phyloP scores from a whole-genome alignment of 2,797 vertebrate species.

The Melopsittacus undulatus region DNA sequence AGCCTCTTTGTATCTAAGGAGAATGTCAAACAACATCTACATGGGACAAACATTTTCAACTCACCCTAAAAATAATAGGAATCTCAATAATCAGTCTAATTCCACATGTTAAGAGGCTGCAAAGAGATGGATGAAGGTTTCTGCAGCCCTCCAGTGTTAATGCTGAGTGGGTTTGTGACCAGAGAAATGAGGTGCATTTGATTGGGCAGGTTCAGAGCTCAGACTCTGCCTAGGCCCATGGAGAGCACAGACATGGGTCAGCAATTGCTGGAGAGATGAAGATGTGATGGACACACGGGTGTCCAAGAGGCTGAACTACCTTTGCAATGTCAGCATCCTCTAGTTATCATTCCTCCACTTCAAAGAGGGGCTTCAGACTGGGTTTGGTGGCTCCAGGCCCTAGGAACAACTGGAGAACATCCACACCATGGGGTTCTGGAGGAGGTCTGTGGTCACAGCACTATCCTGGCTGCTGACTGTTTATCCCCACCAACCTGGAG shows the following conservation, averaged over 20 bases:
- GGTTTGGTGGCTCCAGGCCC: not conserved
- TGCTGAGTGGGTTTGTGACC: not conserved
- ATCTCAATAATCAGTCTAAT: not conserved
- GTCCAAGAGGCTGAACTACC: not conserved
- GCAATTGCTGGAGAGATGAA: not conserved
- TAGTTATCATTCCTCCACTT: not conserved
- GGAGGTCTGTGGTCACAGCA: not conserved
- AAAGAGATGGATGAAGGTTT: not conserved
- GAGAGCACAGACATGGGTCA: not conserved
- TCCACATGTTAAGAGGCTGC: not conserved
- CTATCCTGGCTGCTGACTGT: not conserved
- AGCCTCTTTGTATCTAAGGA: not conserved
- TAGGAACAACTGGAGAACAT: not conserved
- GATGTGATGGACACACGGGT: not conserved
- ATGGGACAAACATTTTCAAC: slow-evolving; percentile 35
- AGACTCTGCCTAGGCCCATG: not conserved
- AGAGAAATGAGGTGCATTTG: not conserved
- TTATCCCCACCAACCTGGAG: accelerated
- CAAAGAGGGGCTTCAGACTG: not conserved
- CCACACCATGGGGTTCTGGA: not conserved
- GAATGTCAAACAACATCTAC: slow-evolving; percentile 31
- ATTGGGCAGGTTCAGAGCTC: not conserved
- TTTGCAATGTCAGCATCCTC: not conserved
- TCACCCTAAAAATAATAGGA: slow-evolving; percentile 31
- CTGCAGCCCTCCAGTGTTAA: not conserved